These are phyloP conservation scores for Styela plicata DNA, from an alignment of 23 tunicate genomes.

Conservation along the genomic window DNA sequence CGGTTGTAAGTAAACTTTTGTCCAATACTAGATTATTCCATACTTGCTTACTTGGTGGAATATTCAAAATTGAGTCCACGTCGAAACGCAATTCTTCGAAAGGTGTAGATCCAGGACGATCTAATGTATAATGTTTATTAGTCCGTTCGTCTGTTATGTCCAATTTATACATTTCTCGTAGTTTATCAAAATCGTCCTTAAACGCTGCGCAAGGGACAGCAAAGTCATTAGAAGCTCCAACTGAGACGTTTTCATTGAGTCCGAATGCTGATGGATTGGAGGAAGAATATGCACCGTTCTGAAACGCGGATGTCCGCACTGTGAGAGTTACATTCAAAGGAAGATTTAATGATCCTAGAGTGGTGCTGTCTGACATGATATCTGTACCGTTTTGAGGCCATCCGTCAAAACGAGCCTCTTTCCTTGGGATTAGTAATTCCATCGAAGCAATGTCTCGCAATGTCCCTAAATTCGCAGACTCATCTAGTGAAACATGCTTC, in stretches of 20 bases:
- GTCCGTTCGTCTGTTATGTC: conserved; percentile 43
- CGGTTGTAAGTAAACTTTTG: not conserved
- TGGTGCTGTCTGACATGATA: conserved; percentile 40
- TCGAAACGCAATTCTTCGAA: conserved; percentile 52
- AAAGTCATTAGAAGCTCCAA: conserved; percentile 27
- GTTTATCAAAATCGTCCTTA: conserved; percentile 30
- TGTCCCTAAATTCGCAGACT: conserved; percentile 8
- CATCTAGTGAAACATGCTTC: conserved; percentile 20
- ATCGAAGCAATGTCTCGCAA: conserved; percentile 62
- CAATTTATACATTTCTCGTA: conserved; percentile 39
- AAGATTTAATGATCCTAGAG: conserved; percentile 36
- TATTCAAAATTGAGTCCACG: conserved; percentile 32
- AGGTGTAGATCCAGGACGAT: conserved; percentile 54
- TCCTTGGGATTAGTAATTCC: conserved; percentile 53
- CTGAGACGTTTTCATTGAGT: conserved; percentile 23
- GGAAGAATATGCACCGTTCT: not conserved
- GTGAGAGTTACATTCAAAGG: conserved; percentile 39
- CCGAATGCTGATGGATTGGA: conserved; percentile 12
- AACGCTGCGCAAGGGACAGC: conserved; percentile 44
- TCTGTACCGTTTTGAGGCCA: conserved; percentile 53
- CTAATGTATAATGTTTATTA: not conserved
- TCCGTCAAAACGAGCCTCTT: conserved; percentile 58
- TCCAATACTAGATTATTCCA: conserved; percentile 45
- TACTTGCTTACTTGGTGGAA: conserved; percentile 42
- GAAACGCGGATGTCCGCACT: not conserved